Evolutionary conservation across 1,140 invertebrate genomes (phyloP).

Genomic region (Tenebrio molitor): DNA sequence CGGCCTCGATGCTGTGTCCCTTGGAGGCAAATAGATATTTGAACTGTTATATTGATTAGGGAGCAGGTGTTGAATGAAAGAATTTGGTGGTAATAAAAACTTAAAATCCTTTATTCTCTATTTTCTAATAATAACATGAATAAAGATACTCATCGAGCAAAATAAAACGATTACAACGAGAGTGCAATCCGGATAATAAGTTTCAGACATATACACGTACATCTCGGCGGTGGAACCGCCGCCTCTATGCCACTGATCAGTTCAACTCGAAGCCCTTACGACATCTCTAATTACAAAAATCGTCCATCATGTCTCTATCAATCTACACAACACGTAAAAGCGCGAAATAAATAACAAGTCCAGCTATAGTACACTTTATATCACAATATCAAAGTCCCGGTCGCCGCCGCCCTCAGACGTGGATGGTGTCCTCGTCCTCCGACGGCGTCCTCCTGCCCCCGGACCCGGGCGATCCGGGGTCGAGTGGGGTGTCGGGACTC

Average conservation of each 20-base stretch:
- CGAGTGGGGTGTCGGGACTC: constrained; percentile 67
- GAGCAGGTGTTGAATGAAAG: constrained; percentile 10
- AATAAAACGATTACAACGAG: constrained; percentile 57
- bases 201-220: constrained; percentile 45
- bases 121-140: constrained; percentile 62
- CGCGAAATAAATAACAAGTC: constrained; percentile 62
- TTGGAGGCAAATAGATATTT: no score
- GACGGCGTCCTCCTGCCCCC: constrained; percentile 68
- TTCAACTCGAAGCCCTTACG: constrained; percentile 51
- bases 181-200: constrained; percentile 55
- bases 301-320: constrained; percentile 45
- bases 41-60: no score
- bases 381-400: constrained; percentile 58
- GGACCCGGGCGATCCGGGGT: constrained; percentile 65
- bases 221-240: constrained; percentile 10
- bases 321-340: constrained; percentile 62
- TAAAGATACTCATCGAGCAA: constrained; percentile 61
- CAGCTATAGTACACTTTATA: constrained; percentile 61
- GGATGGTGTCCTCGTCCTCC: constrained; percentile 71
- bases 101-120: constrained; percentile 62
- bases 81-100: constrained; percentile 60
- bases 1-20: no score
- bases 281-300: constrained; percentile 53
- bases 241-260: neutral
- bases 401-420: constrained; percentile 60